phyloP scores from a whole-genome alignment of 2,888 invertebrate genomes.

The Epistrophe grossulariae region DNA sequence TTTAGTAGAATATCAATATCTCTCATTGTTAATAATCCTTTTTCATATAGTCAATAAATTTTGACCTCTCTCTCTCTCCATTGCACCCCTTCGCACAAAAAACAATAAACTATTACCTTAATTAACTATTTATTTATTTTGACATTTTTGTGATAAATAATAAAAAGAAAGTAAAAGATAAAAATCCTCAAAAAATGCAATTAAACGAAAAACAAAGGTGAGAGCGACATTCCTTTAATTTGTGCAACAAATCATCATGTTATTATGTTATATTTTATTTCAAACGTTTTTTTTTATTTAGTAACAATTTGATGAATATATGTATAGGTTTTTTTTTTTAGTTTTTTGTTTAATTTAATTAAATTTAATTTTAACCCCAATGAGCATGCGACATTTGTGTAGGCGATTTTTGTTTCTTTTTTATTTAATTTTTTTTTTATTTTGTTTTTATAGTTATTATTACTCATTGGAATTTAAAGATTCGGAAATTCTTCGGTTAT shows the following conservation, averaged over 20 bases:
- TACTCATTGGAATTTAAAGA: constrained; percentile 7
- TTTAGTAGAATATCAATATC: constrained; percentile 12
- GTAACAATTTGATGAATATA: not conserved
- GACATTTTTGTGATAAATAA: constrained; percentile 22
- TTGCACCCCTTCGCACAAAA: constrained; percentile 43
- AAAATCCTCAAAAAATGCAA: constrained; percentile 52
- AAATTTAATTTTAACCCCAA: not conserved
- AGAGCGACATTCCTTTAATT: constrained; percentile 29
- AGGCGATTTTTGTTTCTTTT: constrained; percentile 24
- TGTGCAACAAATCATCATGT: not conserved
- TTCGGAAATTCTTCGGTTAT: constrained; percentile 6
- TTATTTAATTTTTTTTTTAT: not conserved
- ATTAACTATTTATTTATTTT: not conserved
- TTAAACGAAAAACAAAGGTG: constrained; percentile 63
- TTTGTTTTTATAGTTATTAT: constrained; percentile 1
- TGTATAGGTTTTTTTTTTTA: not conserved
- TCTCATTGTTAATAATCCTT: constrained; percentile 55
- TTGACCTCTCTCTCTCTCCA: constrained; percentile 3
- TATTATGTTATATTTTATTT: not conserved
- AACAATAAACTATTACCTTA: not conserved
- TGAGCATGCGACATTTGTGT: constrained; percentile 15
- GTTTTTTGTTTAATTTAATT: not conserved
- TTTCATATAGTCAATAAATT: constrained; percentile 26
- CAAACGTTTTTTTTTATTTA: not conserved
- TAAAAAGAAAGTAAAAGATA: not conserved